Evolutionary conservation across 2,888 invertebrate species (phyloP).

Genomic region (Dromius quadrimaculatus): DNA sequence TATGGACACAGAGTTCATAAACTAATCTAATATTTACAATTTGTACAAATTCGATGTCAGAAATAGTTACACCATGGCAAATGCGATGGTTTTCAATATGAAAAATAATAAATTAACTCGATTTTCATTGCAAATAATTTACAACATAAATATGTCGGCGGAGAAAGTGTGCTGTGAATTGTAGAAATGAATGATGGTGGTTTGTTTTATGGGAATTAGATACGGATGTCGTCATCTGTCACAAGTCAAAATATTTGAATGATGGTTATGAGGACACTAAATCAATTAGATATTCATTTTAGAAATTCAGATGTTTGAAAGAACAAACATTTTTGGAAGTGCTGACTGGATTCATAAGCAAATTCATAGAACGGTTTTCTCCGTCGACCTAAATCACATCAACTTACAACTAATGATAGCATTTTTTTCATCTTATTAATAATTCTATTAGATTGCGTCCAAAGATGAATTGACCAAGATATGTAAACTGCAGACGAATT

Average conservation of each 20-base stretch:
- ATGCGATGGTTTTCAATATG: constrained; percentile 30
- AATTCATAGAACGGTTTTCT: neutral
- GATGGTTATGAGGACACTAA: constrained; percentile 16
- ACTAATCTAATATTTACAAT: constrained; percentile 44
- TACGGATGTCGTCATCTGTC: constrained; percentile 16
- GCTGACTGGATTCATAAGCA: too few relatives aligned
- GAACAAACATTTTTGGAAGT: neutral
- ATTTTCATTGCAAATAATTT: constrained; percentile 23
- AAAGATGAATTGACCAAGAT: too few relatives aligned
- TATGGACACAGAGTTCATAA: constrained; percentile 44
- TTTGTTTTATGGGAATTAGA: constrained; percentile 23
- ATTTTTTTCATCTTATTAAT: neutral
- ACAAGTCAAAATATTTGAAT: constrained; percentile 15
- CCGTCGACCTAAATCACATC: neutral
- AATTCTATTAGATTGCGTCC: neutral
- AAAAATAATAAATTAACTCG: constrained; percentile 27
- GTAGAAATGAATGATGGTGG: constrained; percentile 17
- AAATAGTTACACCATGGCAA: constrained; percentile 12
- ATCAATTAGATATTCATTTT: neutral
- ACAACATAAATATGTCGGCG: constrained; percentile 15
- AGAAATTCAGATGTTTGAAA: neutral
- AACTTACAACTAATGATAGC: neutral
- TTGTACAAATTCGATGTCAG: constrained; percentile 44
- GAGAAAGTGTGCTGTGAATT: constrained; percentile 32
- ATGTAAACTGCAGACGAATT: too few relatives aligned